Base-by-base conservation (phyloP, 2,888 invertebrate species). In the Auanema sp. region DNA sequence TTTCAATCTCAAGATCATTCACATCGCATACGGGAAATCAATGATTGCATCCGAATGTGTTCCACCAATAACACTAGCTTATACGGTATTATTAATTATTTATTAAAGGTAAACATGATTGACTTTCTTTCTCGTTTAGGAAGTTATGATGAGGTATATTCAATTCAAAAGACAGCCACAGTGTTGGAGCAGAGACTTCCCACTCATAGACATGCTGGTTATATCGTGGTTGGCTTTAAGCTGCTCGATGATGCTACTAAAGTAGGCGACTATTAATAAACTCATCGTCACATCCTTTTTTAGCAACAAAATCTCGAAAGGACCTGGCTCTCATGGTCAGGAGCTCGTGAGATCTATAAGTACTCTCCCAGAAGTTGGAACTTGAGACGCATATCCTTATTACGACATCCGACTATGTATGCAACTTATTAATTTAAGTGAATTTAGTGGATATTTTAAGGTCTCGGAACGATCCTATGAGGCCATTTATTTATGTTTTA, bases 311-410 rank as follows among this genome's bases (percentile, higher is more conserved):
- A 57, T 6, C 69, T 81, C n/a, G 81, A 81, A 58, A 73, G 72
- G 54, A 69, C 71, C 33, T 81, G 81, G 81, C 71, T 81, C 11
- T 64, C 60, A 14, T 82, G 82, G 82, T 75, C 78, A 5, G 82
- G 83, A 12, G 82, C 83, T 2, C 65, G 79, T 12, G 80, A 83
- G 58, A 81, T 82, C 52, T 80, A 82, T 69, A 82, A 80, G 57
- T 77, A 78, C 60, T 79, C 81, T 21, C 82, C 82, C 12, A 53
- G 78, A 6, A 69, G 64, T 12, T 82, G 82, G 82, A 77, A 79
- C 33, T 62, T 82, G 44, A 64, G 79, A 12, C 61, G 77, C 42
- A 79, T 81, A 61, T 74, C 79, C 6, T 60, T 81, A 55, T 75
- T 74, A 63, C 66, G 79, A 16, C 66, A 74, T 60, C 66, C 71